Evolutionary conservation across 2,888 invertebrate genomes (phyloP), one percentile per base, ranked within the genome.

Genomic region (Odontothrips loti): DNA sequence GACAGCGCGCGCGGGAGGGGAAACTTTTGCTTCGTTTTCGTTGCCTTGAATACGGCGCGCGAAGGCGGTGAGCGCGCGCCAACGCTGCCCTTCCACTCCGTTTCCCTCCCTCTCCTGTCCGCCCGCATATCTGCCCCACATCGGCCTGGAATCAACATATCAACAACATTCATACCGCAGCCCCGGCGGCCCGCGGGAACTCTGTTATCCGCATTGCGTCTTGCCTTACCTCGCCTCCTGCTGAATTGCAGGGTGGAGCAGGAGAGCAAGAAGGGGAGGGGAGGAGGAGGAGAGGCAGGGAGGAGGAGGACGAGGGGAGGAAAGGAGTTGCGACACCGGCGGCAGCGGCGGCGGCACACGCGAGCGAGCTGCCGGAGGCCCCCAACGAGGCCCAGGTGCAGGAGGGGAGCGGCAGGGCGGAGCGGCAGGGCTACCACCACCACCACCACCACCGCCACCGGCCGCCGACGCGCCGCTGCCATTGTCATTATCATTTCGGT

Each of bases 81-180:
- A 12, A 48, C n/a, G 48, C 48, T 20, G 68, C 4, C 9, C 68
- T 58, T 58, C 20, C 17, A 58, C 58, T 20, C 58, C n/a, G n/a
- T n/a, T n/a, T n/a, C n/a, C 34, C 34, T 43, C 3, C 34, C 34
- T 2, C 34, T 2, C 3, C 34, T 43, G 34, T 6, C 34, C 3
- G 2, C 10, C 27, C 68, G 68, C 68, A 8, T 75, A 75, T 75
- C 68, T 27, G 68, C 68, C 10, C 68, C 23, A 27, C 68, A 75
- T 75, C 68, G 68, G 58, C 17, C 68, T 9, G 68, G n/a, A 75
- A 75, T 75, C 68, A 75, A 75, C 68, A 75, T 75, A 75, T 75
- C 68, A 75, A 27, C 68, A 75, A 27, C 68, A 75, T 75, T 75
- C 68, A 75, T 75, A 23, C 23, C 58, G n/a, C n/a, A n/a, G n/a